Evolutionary conservation across 1,140 invertebrate genomes (phyloP).

Genomic region (Apis florea): DNA sequence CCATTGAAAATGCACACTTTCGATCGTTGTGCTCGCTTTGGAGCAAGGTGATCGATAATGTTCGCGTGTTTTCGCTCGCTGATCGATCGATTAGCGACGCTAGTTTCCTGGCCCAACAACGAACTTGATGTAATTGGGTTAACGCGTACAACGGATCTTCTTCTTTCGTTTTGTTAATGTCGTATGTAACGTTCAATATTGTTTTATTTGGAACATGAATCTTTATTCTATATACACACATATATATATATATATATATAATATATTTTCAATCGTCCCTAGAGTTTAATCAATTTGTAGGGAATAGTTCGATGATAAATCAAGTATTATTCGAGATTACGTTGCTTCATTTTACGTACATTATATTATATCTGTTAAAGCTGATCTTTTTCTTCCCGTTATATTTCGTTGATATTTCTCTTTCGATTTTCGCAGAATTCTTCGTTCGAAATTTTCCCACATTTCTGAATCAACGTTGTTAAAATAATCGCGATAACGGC

Average conservation of each 20-base stretch:
- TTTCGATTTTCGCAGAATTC: not conserved
- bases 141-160: not conserved
- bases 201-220: not conserved
- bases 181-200: too few relatives aligned
- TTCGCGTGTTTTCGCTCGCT: not conserved
- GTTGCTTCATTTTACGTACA: not conserved
- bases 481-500: not conserved
- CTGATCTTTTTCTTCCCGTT: not conserved
- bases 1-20: too few relatives aligned
- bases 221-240: too few relatives aligned
- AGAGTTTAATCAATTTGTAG: not conserved
- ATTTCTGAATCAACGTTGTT: not conserved
- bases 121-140: slow-evolving; percentile 4
- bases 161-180: not conserved
- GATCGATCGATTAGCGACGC: not conserved
- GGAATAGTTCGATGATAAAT: not conserved
- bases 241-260: too few relatives aligned
- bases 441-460: too few relatives aligned
- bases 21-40: not conserved
- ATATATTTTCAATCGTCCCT: not conserved
- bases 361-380: not conserved
- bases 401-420: not conserved
- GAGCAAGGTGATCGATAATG: not conserved
- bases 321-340: not conserved
- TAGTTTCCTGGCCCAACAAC: not conserved